Evolutionary conservation across 2,113 vertebrate species (phyloP).

Genomic region (Sinocyclocheilus rhinocerous): DNA sequence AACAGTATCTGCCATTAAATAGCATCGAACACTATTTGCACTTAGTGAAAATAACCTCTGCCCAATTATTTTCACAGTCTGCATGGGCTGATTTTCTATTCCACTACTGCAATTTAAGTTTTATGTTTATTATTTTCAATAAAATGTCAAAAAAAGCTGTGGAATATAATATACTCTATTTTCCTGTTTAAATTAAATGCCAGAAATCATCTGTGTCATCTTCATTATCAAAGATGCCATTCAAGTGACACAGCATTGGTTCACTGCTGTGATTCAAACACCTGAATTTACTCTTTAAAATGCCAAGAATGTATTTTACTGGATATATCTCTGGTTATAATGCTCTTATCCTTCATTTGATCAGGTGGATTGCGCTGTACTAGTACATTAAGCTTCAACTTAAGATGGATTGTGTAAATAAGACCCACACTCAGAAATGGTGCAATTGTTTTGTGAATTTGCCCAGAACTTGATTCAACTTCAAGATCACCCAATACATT

Average conservation of each 20-base stretch:
- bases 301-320: neutral
- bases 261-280: neutral
- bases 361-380: neutral
- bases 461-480: neutral
- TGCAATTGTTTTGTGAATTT: neutral
- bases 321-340: neutral
- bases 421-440: neutral
- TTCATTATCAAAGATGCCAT: neutral
- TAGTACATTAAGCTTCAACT: neutral
- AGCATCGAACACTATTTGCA: neutral
- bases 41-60: neutral
- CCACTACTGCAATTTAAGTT: neutral
- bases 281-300: neutral
- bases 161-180: neutral
- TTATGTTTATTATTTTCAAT: neutral
- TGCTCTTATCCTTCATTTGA: neutral
- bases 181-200: slow-evolving; percentile 16
- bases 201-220: neutral
- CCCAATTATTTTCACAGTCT: neutral
- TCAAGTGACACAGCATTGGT: neutral
- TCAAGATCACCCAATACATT: neutral
- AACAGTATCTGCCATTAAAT: neutral
- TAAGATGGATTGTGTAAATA: neutral
- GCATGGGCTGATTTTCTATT: neutral
- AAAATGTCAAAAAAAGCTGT: neutral